Conservation (phyloP, 2,888 invertebrate species). For the Drosophila planitibia region DNA sequence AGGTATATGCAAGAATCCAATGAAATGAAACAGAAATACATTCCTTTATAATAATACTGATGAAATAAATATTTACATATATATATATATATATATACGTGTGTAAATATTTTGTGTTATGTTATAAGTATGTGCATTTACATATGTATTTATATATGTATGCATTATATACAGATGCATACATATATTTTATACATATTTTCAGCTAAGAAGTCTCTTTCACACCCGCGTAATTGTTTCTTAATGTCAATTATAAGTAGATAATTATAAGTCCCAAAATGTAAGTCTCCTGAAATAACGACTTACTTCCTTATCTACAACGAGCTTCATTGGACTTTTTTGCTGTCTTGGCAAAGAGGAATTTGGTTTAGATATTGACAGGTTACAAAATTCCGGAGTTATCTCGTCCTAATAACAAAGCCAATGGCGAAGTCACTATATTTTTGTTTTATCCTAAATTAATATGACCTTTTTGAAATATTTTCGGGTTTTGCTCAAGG, state of each 20-base stretch:
- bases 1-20: conserved; percentile 26
- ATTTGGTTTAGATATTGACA: not conserved
- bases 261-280: conserved; percentile 21
- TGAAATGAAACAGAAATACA: not conserved
- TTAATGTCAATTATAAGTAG: conserved; percentile 56
- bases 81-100: not conserved
- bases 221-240: conserved; percentile 47
- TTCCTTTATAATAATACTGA: conserved; percentile 10
- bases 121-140: conserved; percentile 14
- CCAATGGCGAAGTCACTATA: conserved; percentile 12
- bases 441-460: not conserved
- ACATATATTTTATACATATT: conserved; percentile 1
- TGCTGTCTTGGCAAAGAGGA: not conserved
- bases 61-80: conserved; percentile 14
- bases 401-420: conserved; percentile 3
- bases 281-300: not conserved
- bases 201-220: conserved; percentile 12
- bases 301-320: conserved; percentile 13
- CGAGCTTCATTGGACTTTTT: conserved; percentile 7
- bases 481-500: conserved; percentile 3
- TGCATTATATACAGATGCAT: conserved; percentile 11
- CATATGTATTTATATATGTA: conserved; percentile 22
- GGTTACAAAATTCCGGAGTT: not conserved
- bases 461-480: conserved; percentile 2
- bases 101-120: not conserved